phyloP scores from a whole-genome alignment of 1,140 invertebrate species.

The Camponotus pennsylvanicus region DNA sequence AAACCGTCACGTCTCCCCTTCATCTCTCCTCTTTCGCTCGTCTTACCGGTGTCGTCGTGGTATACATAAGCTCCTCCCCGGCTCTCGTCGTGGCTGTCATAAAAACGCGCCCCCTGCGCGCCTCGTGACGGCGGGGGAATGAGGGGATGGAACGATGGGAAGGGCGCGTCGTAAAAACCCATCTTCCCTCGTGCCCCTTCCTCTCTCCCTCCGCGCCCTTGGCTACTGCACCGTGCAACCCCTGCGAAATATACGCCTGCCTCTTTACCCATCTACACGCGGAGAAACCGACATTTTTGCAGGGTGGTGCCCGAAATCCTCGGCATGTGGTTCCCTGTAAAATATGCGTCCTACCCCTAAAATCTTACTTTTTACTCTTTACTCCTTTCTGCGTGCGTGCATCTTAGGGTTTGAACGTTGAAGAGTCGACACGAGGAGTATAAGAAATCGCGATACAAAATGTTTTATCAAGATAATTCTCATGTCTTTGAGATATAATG shows the following conservation, averaged over 20 bases:
- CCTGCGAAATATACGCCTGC: constrained; percentile 40
- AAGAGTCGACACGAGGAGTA: not conserved
- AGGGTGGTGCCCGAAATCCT: constrained; percentile 12
- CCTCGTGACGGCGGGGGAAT: not conserved
- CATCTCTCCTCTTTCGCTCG: not conserved
- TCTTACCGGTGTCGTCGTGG: constrained; percentile 52
- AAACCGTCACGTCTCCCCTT: not conserved
- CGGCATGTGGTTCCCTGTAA: constrained; percentile 40
- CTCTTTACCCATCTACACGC: constrained; percentile 29
- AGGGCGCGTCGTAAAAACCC: constrained; percentile 69
- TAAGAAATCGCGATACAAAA: not conserved
- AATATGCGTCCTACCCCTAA: constrained; percentile 49
- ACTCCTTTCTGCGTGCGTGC: not conserved
- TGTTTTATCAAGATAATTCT: not conserved
- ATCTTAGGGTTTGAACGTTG: constrained; percentile 11
- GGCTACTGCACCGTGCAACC: constrained; percentile 57
- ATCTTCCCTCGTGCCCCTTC: constrained; percentile 62
- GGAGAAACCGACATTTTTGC: constrained; percentile 65
- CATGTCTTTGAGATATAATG: not conserved
- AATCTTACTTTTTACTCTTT: not conserved
- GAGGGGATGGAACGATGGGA: constrained; percentile 39
- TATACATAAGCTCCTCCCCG: constrained; percentile 67
- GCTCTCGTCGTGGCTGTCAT: constrained; percentile 33
- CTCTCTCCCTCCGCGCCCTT: not conserved
- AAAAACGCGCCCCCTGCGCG: constrained; percentile 66